phyloP scores from a whole-genome alignment of 2,888 invertebrate species.

The Rotaria magnacalcarata region DNA sequence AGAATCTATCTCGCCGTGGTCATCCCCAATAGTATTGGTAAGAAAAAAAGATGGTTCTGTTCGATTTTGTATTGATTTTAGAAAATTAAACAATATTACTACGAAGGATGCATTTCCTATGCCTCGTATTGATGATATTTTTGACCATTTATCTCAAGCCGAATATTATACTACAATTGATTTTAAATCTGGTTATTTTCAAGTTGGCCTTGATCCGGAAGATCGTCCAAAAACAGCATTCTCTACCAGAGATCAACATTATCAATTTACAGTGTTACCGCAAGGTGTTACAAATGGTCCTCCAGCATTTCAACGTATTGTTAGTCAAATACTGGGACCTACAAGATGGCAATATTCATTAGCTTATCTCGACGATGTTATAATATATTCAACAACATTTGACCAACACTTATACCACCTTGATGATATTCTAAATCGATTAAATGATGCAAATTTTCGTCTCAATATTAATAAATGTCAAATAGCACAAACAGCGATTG shows the following conservation, averaged over 20 bases:
- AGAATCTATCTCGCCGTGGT: slow-evolving; percentile 45
- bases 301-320: not conserved
- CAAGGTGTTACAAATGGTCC: slow-evolving; percentile 2
- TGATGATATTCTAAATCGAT: not conserved
- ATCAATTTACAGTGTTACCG: not conserved
- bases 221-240: slow-evolving; percentile 48
- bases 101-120: slow-evolving; percentile 47
- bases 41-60: slow-evolving; percentile 42
- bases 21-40: slow-evolving; percentile 39
- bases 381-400: not conserved
- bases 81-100: slow-evolving; percentile 47
- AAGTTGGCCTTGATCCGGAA: slow-evolving; percentile 45
- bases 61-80: slow-evolving; percentile 47
- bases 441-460: not conserved
- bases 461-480: not conserved
- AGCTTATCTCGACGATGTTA: not conserved
- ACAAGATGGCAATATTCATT: slow-evolving; percentile 5
- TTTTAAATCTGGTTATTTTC: slow-evolving; percentile 47
- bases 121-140: slow-evolving; percentile 47
- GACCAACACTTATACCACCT: not conserved
- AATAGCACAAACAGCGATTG: not conserved
- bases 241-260: slow-evolving; percentile 34
- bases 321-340: not conserved
- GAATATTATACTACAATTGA: slow-evolving; percentile 47
- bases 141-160: slow-evolving; percentile 47